These are phyloP conservation scores for Rhinogobius similis DNA, from an alignment of 2,113 vertebrate genomes.

Conservation along the genomic window DNA sequence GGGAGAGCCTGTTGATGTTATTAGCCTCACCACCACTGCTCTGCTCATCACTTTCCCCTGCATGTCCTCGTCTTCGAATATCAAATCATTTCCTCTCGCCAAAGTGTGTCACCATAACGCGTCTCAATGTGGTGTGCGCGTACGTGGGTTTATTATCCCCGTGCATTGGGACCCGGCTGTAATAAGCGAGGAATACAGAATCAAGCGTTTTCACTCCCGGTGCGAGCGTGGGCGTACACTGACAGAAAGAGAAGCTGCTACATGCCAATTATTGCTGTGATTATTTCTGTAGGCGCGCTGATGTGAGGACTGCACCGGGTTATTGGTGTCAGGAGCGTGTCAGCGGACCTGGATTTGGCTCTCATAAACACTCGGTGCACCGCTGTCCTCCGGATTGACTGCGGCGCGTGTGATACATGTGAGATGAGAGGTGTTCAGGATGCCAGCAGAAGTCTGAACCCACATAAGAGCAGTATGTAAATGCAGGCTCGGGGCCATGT, in stretches of 20 bases:
- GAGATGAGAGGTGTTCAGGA: slow-evolving; percentile 30
- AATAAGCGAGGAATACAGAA: slow-evolving; percentile 47
- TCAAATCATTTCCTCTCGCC: slow-evolving; percentile 45
- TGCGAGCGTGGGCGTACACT: slow-evolving; percentile 23
- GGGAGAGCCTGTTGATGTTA: slow-evolving; percentile 41
- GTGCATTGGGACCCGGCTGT: slow-evolving; percentile 46
- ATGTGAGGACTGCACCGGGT: slow-evolving; percentile 31
- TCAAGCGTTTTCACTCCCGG: slow-evolving; percentile 26
- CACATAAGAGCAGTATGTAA: slow-evolving; percentile 35
- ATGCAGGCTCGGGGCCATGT: slow-evolving; percentile 28
- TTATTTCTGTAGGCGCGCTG: slow-evolving; percentile 53
- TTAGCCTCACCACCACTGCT: slow-evolving; percentile 32
- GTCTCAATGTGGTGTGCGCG: slow-evolving; percentile 41
- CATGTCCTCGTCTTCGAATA: slow-evolving; percentile 41
- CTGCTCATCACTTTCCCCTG: slow-evolving; percentile 40
- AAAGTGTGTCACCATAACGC: slow-evolving; percentile 36
- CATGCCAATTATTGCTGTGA: slow-evolving; percentile 53
- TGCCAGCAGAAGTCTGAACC: slow-evolving; percentile 40
- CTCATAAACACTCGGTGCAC: slow-evolving; percentile 60
- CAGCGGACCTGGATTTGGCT: slow-evolving; percentile 27
- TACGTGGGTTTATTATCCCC: slow-evolving; percentile 58
- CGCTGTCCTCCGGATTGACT: slow-evolving; percentile 47
- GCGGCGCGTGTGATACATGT: slow-evolving; percentile 42
- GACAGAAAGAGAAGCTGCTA: slow-evolving; percentile 42
- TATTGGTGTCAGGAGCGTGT: slow-evolving; percentile 60